Base-by-base conservation (phyloP, 2,888 invertebrate genomes). In the Pseudococcus jackbeardsleyi region DNA sequence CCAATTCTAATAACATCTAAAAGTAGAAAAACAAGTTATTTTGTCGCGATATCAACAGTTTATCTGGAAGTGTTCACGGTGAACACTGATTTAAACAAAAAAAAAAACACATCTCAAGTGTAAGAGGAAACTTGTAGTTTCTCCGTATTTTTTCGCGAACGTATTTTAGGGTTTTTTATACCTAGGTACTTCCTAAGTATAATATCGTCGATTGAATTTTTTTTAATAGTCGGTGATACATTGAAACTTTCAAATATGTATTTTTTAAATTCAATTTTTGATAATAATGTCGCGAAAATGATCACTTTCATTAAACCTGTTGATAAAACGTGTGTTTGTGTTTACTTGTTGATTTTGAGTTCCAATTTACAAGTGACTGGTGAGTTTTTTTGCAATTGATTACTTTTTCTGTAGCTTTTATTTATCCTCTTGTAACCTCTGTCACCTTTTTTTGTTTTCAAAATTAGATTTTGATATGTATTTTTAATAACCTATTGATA, bases 1-100 rank as follows among this genome's bases (percentile, higher is more conserved):
- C 64, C 19, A 64, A 64, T 64, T 64, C 19, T 22, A 64, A 64
- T 64, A 64, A 64, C 19, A 22, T 22, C 22, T 1, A 64, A 11
- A 64, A 64, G 64, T 22, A 12, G 64, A 64, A 64, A 64, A 64
- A 64, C 64, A 64, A 64, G 64, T 64, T 64, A 64, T 64, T 42
- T 64, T 64, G 64, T 64, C 22, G 19, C 22, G 64, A 64, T 64
- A 64, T 64, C 64, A 64, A 22, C 64, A 59, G 11, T 22, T 8
- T 9, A 64, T 64, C 64, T 19, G 22, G 64, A 64, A 22, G 22
- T 64, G 64, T 64, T 22, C 64, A 64, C 22, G 64, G 64, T 15
- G 64, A 64, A 64, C 22, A 64, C 8, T 22, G 64, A 22, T 64
- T 54, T 54, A n/a, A n/a, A n/a, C n/a, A n/a, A 4, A 54, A 54